A percentile compares a stretch with the other conserved stretches of the same genome.
phyloP scores from a whole-genome alignment of 2,113 vertebrate species.

The Vireo altiloquus region DNA sequence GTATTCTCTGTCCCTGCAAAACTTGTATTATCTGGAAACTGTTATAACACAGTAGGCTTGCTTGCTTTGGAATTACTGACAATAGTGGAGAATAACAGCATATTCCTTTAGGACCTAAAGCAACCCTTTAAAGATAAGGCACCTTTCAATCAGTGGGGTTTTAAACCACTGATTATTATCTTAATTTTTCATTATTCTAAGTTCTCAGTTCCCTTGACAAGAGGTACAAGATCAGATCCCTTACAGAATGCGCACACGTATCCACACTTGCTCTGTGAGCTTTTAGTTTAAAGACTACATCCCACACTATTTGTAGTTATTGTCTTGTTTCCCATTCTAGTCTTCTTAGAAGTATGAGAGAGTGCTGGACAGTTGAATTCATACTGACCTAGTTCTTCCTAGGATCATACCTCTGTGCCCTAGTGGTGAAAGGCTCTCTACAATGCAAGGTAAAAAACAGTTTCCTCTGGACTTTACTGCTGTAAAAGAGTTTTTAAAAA shows the following conservation, averaged over 20 bases:
- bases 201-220: neutral
- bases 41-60: neutral
- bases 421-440: neutral
- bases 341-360: neutral
- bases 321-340: neutral
- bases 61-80: neutral
- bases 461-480: neutral
- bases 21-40: neutral
- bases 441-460: neutral
- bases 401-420: neutral
- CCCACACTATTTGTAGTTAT: neutral
- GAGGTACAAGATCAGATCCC: neutral
- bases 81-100: neutral
- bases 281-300: neutral
- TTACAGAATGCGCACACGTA: fast-evolving
- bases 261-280: neutral
- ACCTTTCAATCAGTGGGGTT: neutral
- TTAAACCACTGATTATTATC: neutral
- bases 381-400: neutral
- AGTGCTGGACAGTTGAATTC: neutral
- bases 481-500: neutral
- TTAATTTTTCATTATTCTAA: neutral
- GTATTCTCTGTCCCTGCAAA: neutral
- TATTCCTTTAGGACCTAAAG: neutral
- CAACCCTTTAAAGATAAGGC: neutral